Base-by-base conservation (phyloP, 2,797 vertebrate species). In the Muraenolepis orangiensis region DNA sequence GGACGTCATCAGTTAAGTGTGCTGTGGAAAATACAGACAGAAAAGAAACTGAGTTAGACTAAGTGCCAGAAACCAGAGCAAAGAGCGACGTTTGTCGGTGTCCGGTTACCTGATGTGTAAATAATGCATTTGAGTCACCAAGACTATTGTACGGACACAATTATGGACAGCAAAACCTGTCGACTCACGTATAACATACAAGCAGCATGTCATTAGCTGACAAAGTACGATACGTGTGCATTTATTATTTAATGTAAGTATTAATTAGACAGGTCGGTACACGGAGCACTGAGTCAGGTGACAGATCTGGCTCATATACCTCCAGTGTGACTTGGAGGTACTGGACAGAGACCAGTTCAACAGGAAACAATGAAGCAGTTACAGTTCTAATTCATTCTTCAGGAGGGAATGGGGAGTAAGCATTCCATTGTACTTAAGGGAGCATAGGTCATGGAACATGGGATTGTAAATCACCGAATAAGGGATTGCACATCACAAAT, bases 1-100 rank as follows among this genome's bases (percentile, higher is more conserved):
- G 86, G 90, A 88, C 91, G 81, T 93, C 91, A 91, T 92, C 81
- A 82, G 86, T 76, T 80, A 88, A 90, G 82, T 78, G 74, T 68
- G 76, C 92, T 93, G 85, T 86, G 81, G 81, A 85, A 90, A 90
- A 79, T 78, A 90, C 76, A 88, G 71, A 86, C 71, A 88, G 74
- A 85, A 61, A 85, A 79, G 13, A 84, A 84, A 72, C 36, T 46
- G 77, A 81, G 84, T 90, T 85, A 88, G 84, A 84, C 76, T 86
- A 78, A 89, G 82, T 87, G 73, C 51, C 78, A 82, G 77, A 79
- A 86, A 80, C 72, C 72, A 79, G 77, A 83, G 78, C 68, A 81
- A 74, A 85, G 82, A 86, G 83, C 69, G 80, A 70, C 68, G 73
- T 66, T 70, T 78, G 73, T 51, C 68, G 75, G 84, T 86, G 84